phyloP scores from a whole-genome alignment of 2,797 vertebrate species.

The Xiphophorus birchmanni region DNA sequence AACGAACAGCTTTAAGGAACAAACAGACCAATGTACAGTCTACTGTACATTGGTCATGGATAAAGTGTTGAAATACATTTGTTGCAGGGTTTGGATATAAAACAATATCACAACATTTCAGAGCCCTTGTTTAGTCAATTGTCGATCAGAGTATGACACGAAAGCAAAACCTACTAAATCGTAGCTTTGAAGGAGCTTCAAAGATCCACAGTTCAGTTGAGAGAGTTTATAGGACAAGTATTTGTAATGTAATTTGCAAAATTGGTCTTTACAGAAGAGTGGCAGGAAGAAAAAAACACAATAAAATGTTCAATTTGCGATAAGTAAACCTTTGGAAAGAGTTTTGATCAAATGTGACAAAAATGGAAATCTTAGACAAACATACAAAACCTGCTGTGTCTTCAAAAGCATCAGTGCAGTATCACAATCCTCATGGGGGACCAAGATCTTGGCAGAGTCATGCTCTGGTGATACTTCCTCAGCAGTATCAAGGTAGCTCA shows the following conservation, averaged over 20 bases:
- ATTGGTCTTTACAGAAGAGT: neutral
- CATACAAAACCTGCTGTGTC: neutral
- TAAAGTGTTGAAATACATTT: neutral
- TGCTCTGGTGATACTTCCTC: neutral
- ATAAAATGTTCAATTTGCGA: neutral
- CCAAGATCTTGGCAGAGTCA: neutral
- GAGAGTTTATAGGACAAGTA: neutral
- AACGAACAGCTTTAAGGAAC: too few species aligned
- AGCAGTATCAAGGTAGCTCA: neutral
- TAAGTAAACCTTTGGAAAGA: neutral
- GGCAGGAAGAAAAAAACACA: neutral
- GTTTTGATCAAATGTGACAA: neutral
- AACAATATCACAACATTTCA: neutral
- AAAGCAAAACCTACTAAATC: neutral
- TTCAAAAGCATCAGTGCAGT: neutral
- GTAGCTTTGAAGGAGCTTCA: neutral
- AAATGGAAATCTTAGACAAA: neutral
- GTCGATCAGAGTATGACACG: neutral
- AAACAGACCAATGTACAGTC: too few species aligned
- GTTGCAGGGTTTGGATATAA: neutral
- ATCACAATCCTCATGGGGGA: neutral
- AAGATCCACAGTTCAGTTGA: neutral
- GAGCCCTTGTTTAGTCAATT: neutral
- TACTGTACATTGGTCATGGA: neutral
- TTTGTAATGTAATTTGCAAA: neutral